Conservation (phyloP, 1,140 invertebrate genomes). For the Chelonus insularis region DNA sequence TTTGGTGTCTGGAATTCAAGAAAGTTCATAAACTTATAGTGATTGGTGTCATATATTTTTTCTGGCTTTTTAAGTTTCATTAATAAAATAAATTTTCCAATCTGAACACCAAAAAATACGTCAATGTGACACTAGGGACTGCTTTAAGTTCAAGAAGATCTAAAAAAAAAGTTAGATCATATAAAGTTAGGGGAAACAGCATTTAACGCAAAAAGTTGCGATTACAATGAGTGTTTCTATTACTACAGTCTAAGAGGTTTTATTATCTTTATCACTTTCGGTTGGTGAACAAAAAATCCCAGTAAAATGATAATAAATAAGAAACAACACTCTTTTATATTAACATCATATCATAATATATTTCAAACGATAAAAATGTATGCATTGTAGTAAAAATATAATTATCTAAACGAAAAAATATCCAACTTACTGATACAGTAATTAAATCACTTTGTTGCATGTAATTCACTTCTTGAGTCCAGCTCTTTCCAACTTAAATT, state of each 20-base stretch:
- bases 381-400: neutral
- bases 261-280: no score
- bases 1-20: no score
- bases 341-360: neutral
- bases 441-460: neutral
- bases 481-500: slow-evolving; percentile 38
- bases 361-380: neutral
- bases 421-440: neutral
- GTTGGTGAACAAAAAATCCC: no score
- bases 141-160: neutral
- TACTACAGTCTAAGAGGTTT: no score
- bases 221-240: no score
- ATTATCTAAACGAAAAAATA: neutral
- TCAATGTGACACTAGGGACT: neutral
- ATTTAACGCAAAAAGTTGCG: no score
- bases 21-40: no score
- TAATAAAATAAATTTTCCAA: no score
- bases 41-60: no score
- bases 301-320: neutral
- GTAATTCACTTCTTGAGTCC: slow-evolving; percentile 30
- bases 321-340: neutral
- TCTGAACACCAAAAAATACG: slow-evolving; percentile 1
- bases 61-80: no score
- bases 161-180: neutral
- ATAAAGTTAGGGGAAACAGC: no score